Evolutionary conservation across 2,888 invertebrate species (phyloP), one percentile per base, ranked within the genome.

Genomic region (Hololepta plana): DNA sequence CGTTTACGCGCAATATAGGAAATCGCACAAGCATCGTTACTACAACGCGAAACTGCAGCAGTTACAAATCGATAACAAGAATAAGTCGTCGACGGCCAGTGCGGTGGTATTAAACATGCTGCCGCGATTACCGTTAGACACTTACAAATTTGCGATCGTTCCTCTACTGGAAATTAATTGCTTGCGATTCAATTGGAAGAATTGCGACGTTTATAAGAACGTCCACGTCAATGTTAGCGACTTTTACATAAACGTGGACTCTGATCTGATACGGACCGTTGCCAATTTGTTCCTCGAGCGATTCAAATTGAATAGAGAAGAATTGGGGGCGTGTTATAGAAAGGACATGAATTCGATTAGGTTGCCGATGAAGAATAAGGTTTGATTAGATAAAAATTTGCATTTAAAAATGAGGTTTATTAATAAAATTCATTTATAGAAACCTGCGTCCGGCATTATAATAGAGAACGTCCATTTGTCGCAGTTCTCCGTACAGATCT

Each of bases 1-100:
- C 1, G 43, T 81, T 20, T 80, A 77, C 72, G 40, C 75, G 35
- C 79, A 81, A 39, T 59, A 68, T 34, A 59, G 81, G 20, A 68
- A 67, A 46, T 81, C 82, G 0, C 58, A 64, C 15, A 70, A 72
- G 25, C 65, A 72, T 34, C 66, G 64, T 8, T 74, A 71, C 42
- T 50, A 68, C 27, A 72, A 75, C 45, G 55, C 72, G 25, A 72
- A 72, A 46, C 39, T 80, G 9, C 76, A 82, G 42, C 49, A 57
- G 30, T 44, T 66, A 12, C 64, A 84, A 63, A 59, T 84, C 32
- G 84, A 85, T 51, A 81, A 82, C 33, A 50, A 51, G 27, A 40
- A 45, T 20, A 41, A 42, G 12, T 13, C 23, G 4, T n/a, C n/a
- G n/a, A n/a, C 12, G 15, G 25, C 22, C 7, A 43, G 43, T 32